Base-by-base conservation (phyloP, 1,140 invertebrate species). In the Rhopalosiphum padi region DNA sequence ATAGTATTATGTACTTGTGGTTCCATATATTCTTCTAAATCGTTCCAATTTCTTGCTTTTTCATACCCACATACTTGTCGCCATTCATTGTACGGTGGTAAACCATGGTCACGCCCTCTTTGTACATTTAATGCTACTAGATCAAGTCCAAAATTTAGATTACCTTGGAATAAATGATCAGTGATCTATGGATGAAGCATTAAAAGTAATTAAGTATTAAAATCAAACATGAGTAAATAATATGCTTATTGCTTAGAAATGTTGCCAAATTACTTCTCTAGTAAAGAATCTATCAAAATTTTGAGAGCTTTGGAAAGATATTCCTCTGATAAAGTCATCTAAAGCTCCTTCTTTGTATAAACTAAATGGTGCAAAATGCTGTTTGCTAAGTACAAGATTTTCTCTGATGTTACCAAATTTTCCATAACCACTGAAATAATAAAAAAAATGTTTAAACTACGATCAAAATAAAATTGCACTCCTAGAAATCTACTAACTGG, bases 41-140 rank as follows among this genome's bases (percentile, higher is more conserved):
- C 96, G 18, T 96, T 95, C 95, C 96, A 97, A 51, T 94, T 94
- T 25, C 95, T 95, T 21, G 96, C 96, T 89, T 95, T 95, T 23
- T 95, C 95, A 85, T 97, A 94, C 0, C 96, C 96, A 94, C 97
- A 97, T 86, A 97, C 95, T 95, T 96, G 95, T 41, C 97, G 95
- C 95, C 97, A 97, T 89, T 96, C 96, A 94, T 97, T 97, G 94
- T 97, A 98, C 1, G 96, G 95, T 22, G 96, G 96, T 7, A 97
- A 94, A 6, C 97, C 97, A 94, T 97, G 97, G 94, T 97, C 97
- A 92, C 97, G 95, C 0, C 97, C 97, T 94, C 97, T 95, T 95
- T 97, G 97, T 55, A 97, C 96, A 94, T 97, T 97, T 94, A 97
- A 95, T 11, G 97, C 96, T 88, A 97, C 95, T n/a, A 97, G 95